These are phyloP conservation scores for Phaenicophaeus curvirostris DNA, from an alignment of 2,797 vertebrate genomes.

Conservation along the genomic window DNA sequence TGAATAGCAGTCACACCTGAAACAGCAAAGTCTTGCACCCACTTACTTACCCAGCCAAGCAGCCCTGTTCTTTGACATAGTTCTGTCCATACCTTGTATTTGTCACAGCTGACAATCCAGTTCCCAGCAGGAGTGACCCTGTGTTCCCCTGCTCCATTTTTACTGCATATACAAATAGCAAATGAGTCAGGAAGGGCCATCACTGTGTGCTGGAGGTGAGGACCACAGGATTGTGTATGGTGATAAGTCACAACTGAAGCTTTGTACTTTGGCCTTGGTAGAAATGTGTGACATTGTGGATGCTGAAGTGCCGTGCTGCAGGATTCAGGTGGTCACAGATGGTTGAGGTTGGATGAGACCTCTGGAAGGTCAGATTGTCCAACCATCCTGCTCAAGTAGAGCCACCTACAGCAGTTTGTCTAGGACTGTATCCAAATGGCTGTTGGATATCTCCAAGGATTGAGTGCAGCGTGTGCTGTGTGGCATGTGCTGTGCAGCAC, in stretches of 20 bases:
- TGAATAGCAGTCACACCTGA: neutral
- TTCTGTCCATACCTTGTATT: neutral
- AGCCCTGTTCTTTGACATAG: neutral
- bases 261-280: neutral
- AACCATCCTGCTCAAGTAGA: neutral
- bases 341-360: neutral
- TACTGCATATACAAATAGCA: neutral
- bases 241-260: neutral
- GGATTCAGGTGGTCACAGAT: neutral
- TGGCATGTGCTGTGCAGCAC: neutral
- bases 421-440: neutral
- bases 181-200: neutral
- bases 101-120: neutral
- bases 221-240: neutral
- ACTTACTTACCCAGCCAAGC: neutral
- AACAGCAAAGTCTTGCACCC: accelerated
- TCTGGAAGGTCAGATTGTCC: neutral
- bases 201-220: neutral
- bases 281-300: neutral
- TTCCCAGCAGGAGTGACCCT: neutral
- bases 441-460: neutral
- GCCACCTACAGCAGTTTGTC: neutral
- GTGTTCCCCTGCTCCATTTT: neutral
- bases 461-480: neutral
- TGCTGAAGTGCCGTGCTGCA: neutral